Evolutionary conservation across 2,797 vertebrate genomes (phyloP).

Genomic region (Apogon hyalosoma): DNA sequence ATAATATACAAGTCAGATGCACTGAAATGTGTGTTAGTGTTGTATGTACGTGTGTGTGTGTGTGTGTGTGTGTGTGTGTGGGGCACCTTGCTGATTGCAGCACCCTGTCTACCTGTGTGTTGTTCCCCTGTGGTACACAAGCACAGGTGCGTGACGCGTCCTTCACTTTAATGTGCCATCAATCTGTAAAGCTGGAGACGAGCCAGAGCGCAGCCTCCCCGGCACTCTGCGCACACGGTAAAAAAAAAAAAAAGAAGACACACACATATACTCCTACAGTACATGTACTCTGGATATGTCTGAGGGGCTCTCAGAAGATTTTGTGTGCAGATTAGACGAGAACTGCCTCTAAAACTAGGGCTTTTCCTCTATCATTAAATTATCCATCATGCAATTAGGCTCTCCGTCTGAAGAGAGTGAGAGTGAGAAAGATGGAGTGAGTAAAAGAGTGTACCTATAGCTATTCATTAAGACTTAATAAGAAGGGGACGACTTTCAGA

Average conservation of each 20-base stretch:
- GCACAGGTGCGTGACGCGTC: conserved; percentile 72
- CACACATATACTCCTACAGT: background rate
- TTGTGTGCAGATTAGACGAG: conserved; percentile 23
- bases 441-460: conserved; percentile 22
- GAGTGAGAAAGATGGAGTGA: background rate
- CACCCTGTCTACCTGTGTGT: conserved; percentile 52
- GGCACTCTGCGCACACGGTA: background rate
- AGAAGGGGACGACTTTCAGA: conserved; percentile 6
- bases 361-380: conserved; percentile 55
- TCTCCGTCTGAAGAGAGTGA: conserved; percentile 16
- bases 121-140: conserved; percentile 48
- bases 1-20: conserved; percentile 19
- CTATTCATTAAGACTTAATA: conserved; percentile 23
- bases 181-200: conserved; percentile 67
- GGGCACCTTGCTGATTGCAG: conserved; percentile 57
- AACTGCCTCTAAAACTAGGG: conserved; percentile 38
- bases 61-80: conserved; percentile 13
- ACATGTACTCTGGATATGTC: conserved; percentile 5
- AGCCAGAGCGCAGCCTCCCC: conserved; percentile 41
- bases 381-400: conserved; percentile 59
- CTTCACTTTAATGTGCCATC: conserved; percentile 77
- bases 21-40: conserved; percentile 16
- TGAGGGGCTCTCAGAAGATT: conserved; percentile 6
- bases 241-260: background rate
- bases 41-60: conserved; percentile 22